These are phyloP conservation scores for Atractosteus spatula DNA, from an alignment of 2,113 vertebrate genomes.

Conservation along the genomic window DNA sequence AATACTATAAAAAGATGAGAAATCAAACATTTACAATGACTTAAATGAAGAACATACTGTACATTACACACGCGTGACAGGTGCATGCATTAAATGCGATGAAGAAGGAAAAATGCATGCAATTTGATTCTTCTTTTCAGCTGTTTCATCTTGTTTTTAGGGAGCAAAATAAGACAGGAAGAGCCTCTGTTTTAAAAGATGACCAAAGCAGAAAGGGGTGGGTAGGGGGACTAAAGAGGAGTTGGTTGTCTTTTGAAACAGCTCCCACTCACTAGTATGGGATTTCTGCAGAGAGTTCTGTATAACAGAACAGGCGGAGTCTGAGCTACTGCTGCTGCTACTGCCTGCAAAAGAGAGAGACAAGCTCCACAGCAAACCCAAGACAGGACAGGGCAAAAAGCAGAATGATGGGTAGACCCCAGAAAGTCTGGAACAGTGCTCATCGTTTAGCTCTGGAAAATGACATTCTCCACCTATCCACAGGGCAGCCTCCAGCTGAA, in stretches of 20 bases:
- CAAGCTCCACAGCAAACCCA: conserved; percentile 59
- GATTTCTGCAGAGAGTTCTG: conserved; percentile 79
- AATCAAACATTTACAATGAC: not conserved
- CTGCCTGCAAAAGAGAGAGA: conserved; percentile 84
- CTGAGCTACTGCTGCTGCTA: conserved; percentile 83
- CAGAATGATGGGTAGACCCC: not conserved
- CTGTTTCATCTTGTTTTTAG: conserved; percentile 17
- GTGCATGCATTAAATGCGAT: conserved; percentile 22
- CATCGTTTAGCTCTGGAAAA: too few species aligned
- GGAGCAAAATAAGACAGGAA: conserved; percentile 22
- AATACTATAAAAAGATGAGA: not conserved
- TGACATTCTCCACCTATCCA: too few species aligned
- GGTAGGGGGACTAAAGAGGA: conserved; percentile 30
- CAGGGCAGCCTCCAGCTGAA: too few species aligned
- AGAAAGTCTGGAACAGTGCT: too few species aligned
- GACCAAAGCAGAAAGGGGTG: not conserved
- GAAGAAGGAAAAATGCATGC: conserved; percentile 47
- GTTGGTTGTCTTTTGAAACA: conserved; percentile 43
- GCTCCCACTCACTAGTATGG: conserved; percentile 87
- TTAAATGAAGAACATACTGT: not conserved
- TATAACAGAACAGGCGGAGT: conserved; percentile 79
- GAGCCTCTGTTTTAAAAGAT: conserved; percentile 47
- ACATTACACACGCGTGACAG: not conserved
- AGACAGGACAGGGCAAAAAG: conserved; percentile 34
- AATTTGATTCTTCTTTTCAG: conserved; percentile 8